Evolutionary conservation across 2,113 vertebrate species (phyloP).

Genomic region (Menidia beryllina): DNA sequence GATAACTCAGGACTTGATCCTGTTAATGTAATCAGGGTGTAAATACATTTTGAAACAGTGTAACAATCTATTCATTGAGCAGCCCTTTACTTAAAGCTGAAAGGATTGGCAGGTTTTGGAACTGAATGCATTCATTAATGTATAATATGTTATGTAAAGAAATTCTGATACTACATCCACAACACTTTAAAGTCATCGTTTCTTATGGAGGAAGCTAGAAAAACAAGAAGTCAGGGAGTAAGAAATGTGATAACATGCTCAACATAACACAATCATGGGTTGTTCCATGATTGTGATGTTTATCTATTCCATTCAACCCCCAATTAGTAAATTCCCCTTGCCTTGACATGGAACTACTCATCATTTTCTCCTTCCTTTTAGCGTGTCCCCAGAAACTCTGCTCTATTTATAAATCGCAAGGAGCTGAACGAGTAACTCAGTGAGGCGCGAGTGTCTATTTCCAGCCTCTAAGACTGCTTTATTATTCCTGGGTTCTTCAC

Average conservation of each 20-base stretch:
- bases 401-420: slow-evolving; percentile 72
- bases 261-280: slow-evolving; percentile 26
- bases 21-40: no score
- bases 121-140: no score
- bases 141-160: no score
- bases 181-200: slow-evolving; percentile 41
- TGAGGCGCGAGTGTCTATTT: slow-evolving; percentile 74
- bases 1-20: no score
- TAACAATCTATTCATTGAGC: no score
- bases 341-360: slow-evolving; percentile 41
- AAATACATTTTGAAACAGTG: no score
- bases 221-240: slow-evolving; percentile 47
- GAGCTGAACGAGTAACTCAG: slow-evolving; percentile 58
- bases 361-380: slow-evolving; percentile 21
- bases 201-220: slow-evolving; percentile 62
- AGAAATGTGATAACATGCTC: slow-evolving; percentile 49
- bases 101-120: no score
- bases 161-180: no score
- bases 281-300: slow-evolving; percentile 62
- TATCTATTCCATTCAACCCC: slow-evolving; percentile 66
- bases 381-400: slow-evolving; percentile 66
- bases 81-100: no score
- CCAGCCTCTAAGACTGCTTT: slow-evolving; percentile 65
- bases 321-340: slow-evolving; percentile 63
- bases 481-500: slow-evolving; percentile 71